Conservation (phyloP, 2,888 invertebrate species). For the Crematogaster levior region DNA sequence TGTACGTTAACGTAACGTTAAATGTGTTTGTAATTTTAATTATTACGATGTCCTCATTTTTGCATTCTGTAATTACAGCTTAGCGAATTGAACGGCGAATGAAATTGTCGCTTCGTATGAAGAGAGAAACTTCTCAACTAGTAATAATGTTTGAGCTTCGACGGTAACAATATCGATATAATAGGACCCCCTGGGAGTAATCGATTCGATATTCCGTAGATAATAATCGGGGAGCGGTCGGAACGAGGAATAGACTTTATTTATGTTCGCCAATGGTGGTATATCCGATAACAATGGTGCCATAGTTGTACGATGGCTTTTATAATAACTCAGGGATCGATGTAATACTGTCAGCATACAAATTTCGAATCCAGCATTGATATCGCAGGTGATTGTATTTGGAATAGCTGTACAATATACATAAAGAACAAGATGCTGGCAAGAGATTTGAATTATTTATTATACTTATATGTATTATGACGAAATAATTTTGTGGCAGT, state of each 20-base stretch:
- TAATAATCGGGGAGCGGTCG: slow-evolving; percentile 47
- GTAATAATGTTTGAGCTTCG: slow-evolving; percentile 48
- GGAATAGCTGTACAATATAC: neutral
- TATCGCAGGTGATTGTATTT: neutral
- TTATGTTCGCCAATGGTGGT: slow-evolving; percentile 30
- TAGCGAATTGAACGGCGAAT: slow-evolving; percentile 8
- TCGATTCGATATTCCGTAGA: slow-evolving; percentile 54
- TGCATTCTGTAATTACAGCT: neutral
- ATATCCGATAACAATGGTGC: slow-evolving; percentile 15
- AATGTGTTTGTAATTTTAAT: neutral
- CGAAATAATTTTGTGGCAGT: neutral
- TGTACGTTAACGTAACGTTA: neutral
- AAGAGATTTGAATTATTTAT: neutral
- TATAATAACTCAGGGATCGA: slow-evolving; percentile 37
- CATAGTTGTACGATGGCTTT: neutral
- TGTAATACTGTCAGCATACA: slow-evolving; percentile 29
- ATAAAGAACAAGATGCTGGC: no score
- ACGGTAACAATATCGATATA: slow-evolving; percentile 54
- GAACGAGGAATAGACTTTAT: slow-evolving; percentile 40
- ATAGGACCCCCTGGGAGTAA: slow-evolving; percentile 54
- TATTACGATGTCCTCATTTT: neutral
- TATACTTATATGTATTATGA: neutral
- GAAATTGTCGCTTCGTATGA: neutral
- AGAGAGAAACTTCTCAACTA: slow-evolving; percentile 23
- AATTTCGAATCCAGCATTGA: slow-evolving; percentile 23